Percentiles rank a stretch among this genome's conserved stretches.
Conservation (phyloP, 2,113 vertebrate species). For the Gopherus flavomarginatus region DNA sequence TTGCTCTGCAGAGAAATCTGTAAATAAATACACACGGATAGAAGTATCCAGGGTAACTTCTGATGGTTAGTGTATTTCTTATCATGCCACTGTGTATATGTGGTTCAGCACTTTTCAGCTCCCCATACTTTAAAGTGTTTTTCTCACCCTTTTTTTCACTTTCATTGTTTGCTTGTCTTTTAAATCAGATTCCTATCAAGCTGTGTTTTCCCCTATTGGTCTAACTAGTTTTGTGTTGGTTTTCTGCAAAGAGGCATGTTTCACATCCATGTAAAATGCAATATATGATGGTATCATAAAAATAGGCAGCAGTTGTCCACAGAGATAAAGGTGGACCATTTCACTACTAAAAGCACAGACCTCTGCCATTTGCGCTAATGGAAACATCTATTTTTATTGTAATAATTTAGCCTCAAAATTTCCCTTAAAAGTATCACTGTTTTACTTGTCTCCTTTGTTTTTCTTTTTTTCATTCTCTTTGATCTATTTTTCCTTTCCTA, state of each 20-base stretch:
- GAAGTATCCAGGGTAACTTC: neutral
- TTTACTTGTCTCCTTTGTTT: neutral
- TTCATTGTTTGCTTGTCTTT: neutral
- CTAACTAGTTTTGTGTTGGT: neutral
- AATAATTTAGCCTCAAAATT: neutral
- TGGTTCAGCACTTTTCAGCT: neutral
- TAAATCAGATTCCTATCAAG: fast-evolving
- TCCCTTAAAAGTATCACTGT: neutral
- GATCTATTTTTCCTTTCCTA: neutral
- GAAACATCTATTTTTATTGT: neutral
- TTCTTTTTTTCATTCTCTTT: neutral
- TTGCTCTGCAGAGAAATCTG: neutral
- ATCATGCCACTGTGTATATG: fast-evolving
- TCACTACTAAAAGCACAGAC: neutral
- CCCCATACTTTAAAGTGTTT: neutral
- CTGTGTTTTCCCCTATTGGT: neutral
- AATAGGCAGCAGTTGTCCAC: neutral
- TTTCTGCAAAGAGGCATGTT: neutral
- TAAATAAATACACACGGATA: neutral
- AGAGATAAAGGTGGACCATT: neutral
- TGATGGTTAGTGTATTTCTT: neutral
- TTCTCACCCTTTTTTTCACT: neutral
- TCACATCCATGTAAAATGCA: neutral
- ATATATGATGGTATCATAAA: neutral
- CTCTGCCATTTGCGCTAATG: neutral